A percentile compares a stretch with the other conserved stretches of the same genome.
Conservation (phyloP, 1,140 invertebrate species). For the Atta colombica region DNA sequence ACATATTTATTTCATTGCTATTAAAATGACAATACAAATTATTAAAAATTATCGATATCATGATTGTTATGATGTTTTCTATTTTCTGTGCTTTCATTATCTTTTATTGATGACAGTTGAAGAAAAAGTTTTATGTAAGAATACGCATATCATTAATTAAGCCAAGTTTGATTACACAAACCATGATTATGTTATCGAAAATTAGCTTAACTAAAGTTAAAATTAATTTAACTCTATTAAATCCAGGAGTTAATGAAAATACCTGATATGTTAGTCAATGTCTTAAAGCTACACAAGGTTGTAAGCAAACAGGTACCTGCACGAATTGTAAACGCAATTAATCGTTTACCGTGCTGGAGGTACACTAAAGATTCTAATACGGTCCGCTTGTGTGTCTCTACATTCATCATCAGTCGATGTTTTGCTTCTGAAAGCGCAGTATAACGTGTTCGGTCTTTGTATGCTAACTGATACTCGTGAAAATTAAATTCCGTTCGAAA, state of each 20-base stretch:
- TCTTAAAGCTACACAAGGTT: constrained; percentile 5
- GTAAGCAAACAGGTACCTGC: constrained; percentile 36
- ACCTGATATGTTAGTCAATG: constrained; percentile 25
- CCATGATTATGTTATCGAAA: constrained; percentile 16
- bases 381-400: constrained; percentile 48
- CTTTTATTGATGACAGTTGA: background rate
- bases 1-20: background rate
- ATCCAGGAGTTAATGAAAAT: constrained; percentile 27
- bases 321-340: constrained; percentile 58
- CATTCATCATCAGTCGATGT: constrained; percentile 40
- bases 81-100: background rate
- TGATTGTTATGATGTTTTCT: no score
- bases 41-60: background rate
- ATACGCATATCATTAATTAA: background rate
- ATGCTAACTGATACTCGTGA: background rate
- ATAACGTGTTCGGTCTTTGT: background rate
- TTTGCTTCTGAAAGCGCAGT: constrained; percentile 6
- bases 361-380: constrained; percentile 50
- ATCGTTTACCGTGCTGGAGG: constrained; percentile 35
- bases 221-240: constrained; percentile 24
- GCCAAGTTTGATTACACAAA: constrained; percentile 13
- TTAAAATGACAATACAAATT: no score
- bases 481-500: background rate
- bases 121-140: background rate
- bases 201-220: background rate